Evolutionary conservation across 2,797 vertebrate genomes (phyloP), one percentile per base, ranked within the genome.

Genomic region (Hylomyscus alleni): DNA sequence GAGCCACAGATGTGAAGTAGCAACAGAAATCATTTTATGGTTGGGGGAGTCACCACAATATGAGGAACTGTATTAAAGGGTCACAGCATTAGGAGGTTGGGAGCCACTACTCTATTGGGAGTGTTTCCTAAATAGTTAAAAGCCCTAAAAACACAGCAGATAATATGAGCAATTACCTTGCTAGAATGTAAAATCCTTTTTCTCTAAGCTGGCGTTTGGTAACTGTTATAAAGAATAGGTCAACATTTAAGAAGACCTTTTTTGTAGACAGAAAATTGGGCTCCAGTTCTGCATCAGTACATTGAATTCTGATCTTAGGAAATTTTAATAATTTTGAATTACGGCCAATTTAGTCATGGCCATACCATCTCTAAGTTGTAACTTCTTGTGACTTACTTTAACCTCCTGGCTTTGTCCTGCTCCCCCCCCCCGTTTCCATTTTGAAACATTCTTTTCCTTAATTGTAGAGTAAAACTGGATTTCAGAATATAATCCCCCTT

Each of bases 241-340:
- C 84, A 54, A 72, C 67, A 88, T 75, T 75, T 88, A 75, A 88
- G 69, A 8, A 88, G 58, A 75, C n/a, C 4, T 54, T 29, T 40
- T 50, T 26, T 52, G 6, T 54, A 54, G 84, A 58, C n/a, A 40
- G 67, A 40, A 29, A 44, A 13, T 58, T 29, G 37, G 52, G 69
- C 40, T 75, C 69, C 10, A 20, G 37, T 31, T 56, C 69, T 88
- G 47, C 9, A 31, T 26, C 17, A 40, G 15, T 58, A 56, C n/a
- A 44, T 22, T 40, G n/a, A 40, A 56, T 75, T 75, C 17, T 58
- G 69, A 58, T 6, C 13, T 44, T 58, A 88, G 69, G 15, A 75
- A 75, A 40, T 75, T 75, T 58, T 58, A 88, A 75, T 75, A 87
- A 87, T 87, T 72, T 56, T 88, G n/a, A 73, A 54, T 56, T 40